Evolutionary conservation across 1,140 invertebrate species (phyloP).

Genomic region (Plutomurus gul): DNA sequence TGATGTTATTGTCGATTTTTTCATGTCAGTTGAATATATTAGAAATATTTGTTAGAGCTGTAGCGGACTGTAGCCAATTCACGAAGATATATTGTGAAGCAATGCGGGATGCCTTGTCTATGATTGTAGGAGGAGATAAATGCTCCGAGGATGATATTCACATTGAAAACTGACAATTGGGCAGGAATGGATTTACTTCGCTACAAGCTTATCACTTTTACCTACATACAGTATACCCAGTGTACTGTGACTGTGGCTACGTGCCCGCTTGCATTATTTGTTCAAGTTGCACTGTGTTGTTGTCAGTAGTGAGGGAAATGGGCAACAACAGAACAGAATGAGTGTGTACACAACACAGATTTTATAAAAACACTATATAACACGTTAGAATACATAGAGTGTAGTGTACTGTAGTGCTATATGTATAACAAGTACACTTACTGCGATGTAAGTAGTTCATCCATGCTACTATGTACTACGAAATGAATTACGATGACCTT

Average conservation of each 20-base stretch:
- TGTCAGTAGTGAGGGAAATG: conserved; percentile 11
- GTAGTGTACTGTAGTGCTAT: background rate
- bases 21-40: too few relatives aligned
- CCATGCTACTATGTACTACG: background rate
- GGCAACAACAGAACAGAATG: background rate
- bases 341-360: background rate
- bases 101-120: conserved; percentile 22
- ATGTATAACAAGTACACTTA: background rate
- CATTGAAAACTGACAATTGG: conserved; percentile 21
- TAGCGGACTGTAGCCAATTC: too few relatives aligned
- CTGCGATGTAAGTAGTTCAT: background rate
- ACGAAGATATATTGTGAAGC: too few relatives aligned
- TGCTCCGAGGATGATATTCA: conserved; percentile 18
- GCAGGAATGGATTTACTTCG: background rate
- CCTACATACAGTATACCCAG: too few relatives aligned
- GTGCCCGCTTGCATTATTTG: conserved; percentile 11
- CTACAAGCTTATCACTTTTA: too few relatives aligned
- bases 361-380: background rate
- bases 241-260: too few relatives aligned
- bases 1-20: too few relatives aligned
- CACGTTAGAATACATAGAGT: background rate
- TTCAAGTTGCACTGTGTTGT: conserved; percentile 23
- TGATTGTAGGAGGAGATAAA: conserved; percentile 31
- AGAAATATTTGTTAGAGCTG: too few relatives aligned
- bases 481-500: conserved; percentile 31